Evolutionary conservation across 2,797 vertebrate species (phyloP).

Genomic region (Megalops cyprinoides): DNA sequence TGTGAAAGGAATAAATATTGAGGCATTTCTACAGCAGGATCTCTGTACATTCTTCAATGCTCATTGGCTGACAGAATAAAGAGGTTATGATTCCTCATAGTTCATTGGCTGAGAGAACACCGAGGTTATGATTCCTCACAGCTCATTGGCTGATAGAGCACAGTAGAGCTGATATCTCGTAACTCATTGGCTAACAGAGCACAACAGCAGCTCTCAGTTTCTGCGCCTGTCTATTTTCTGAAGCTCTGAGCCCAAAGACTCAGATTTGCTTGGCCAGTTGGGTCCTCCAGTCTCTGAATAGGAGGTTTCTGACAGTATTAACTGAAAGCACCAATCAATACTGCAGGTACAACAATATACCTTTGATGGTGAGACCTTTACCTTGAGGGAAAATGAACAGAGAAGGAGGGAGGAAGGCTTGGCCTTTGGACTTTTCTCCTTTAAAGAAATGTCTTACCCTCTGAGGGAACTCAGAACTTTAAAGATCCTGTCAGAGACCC

Average conservation of each 20-base stretch:
- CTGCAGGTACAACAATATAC: conserved; percentile 16
- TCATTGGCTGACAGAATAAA: background rate
- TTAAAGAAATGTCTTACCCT: too few relatives aligned
- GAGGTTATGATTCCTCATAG: too few relatives aligned
- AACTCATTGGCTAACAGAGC: background rate
- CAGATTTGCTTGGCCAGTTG: background rate
- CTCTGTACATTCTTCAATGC: background rate
- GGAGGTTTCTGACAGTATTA: background rate
- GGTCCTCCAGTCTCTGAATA: background rate
- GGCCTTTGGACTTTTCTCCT: background rate
- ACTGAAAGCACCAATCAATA: conserved; percentile 15
- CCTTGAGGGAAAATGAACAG: background rate
- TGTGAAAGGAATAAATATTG: background rate
- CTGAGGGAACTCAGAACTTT: background rate
- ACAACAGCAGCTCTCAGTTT: too few relatives aligned
- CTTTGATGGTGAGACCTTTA: conserved; percentile 9
- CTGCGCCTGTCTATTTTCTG: too few relatives aligned
- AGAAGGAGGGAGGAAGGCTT: background rate
- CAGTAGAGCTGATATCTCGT: too few relatives aligned
- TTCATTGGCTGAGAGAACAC: background rate
- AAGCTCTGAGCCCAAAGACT: background rate
- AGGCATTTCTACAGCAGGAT: too few relatives aligned
- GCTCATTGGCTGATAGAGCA: background rate
- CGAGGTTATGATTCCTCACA: too few relatives aligned
- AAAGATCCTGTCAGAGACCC: background rate